A percentile compares a stretch with the other conserved stretches of the same genome.
Evolutionary conservation across 1,140 invertebrate genomes (phyloP).

Genomic region (Caenorhabditis remanei): DNA sequence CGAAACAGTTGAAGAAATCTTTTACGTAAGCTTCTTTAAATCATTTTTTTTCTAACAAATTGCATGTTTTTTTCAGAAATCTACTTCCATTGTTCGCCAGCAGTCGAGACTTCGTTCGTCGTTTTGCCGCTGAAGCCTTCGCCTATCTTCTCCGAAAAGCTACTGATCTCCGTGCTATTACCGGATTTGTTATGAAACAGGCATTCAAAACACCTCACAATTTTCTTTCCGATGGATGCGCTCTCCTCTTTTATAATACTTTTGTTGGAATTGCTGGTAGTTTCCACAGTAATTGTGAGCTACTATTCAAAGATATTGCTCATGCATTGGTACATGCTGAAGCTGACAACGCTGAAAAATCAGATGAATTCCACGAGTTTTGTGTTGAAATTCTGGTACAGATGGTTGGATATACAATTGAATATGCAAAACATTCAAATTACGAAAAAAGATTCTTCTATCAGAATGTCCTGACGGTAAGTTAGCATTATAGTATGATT

Average conservation of each 20-base stretch:
- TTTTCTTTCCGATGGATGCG: constrained; percentile 48
- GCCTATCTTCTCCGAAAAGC: constrained; percentile 60
- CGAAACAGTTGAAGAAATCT: constrained; percentile 52
- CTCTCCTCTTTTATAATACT: constrained; percentile 60
- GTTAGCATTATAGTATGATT: not conserved
- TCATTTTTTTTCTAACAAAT: not conserved
- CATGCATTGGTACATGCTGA: not conserved
- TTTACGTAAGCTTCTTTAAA: constrained; percentile 49
- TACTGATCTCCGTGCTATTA: constrained; percentile 8
- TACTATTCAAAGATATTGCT: constrained; percentile 28
- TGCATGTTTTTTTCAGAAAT: constrained; percentile 36
- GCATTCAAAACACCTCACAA: constrained; percentile 54
- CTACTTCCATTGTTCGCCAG: constrained; percentile 60
- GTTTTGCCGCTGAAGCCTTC: constrained; percentile 60
- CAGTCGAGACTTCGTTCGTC: constrained; percentile 43
- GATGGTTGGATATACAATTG: constrained; percentile 44
- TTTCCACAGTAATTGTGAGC: constrained; percentile 56
- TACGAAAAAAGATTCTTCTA: not conserved
- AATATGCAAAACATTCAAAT: constrained; percentile 19
- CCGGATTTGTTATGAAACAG: constrained; percentile 34
- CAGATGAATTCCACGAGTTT: constrained; percentile 19
- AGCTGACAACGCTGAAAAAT: not conserved
- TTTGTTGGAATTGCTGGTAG: constrained; percentile 54
- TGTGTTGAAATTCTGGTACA: constrained; percentile 33
- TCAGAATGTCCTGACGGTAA: constrained; percentile 49